phyloP scores from a whole-genome alignment of 2,797 vertebrate species.

The Typhlichthys eigenmanni region DNA sequence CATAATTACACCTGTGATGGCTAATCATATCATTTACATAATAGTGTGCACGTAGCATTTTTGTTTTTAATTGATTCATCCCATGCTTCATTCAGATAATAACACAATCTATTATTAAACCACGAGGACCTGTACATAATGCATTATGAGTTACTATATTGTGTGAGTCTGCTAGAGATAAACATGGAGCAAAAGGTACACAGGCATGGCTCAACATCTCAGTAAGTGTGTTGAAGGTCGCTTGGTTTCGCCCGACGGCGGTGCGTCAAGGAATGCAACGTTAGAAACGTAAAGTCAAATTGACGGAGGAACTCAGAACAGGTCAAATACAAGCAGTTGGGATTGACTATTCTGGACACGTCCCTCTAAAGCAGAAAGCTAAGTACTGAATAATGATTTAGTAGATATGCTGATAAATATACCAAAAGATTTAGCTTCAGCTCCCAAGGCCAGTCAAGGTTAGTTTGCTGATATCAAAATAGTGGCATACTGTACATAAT shows the following conservation, averaged over 20 bases:
- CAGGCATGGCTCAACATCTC: too few species aligned
- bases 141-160: background rate
- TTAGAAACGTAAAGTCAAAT: constrained; percentile 13
- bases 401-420: constrained; percentile 42
- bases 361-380: constrained; percentile 32
- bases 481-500: too few species aligned
- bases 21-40: constrained; percentile 50
- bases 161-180: too few species aligned
- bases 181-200: too few species aligned
- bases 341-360: constrained; percentile 26
- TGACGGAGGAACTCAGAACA: constrained; percentile 39
- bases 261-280: too few species aligned
- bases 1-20: constrained; percentile 52
- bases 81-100: constrained; percentile 8
- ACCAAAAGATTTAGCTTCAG: background rate
- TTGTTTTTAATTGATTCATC: constrained; percentile 36
- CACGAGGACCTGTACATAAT: background rate
- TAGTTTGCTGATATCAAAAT: background rate
- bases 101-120: background rate
- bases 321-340: constrained; percentile 42
- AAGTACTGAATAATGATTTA: constrained; percentile 41
- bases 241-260: constrained; percentile 5
- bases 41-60: constrained; percentile 31
- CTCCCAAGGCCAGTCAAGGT: background rate
- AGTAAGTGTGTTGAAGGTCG: constrained; percentile 5